Conservation (phyloP, 2,113 vertebrate genomes). For the Perognathus longimembris region DNA sequence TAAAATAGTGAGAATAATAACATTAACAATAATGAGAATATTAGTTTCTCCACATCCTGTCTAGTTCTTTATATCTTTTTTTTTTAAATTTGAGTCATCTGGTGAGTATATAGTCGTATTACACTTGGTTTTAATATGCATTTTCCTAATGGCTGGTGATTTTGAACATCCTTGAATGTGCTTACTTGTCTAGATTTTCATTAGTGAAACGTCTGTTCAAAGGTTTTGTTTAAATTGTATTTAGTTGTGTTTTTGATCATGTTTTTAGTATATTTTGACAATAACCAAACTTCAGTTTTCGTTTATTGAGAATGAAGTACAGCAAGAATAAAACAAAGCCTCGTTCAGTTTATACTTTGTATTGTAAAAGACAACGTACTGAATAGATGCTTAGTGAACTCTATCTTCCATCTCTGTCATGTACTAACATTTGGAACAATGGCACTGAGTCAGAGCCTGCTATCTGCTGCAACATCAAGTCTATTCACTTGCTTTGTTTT, state of each 20-base stretch:
- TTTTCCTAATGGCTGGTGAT: not conserved
- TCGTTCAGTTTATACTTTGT: not conserved
- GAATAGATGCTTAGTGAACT: not conserved
- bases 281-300: not conserved
- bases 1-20: not conserved
- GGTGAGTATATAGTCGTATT: not conserved
- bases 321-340: not conserved
- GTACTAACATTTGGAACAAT: slow-evolving; percentile 65
- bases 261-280: not conserved
- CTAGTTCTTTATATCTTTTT: not conserved
- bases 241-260: not conserved
- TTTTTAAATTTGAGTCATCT: not conserved
- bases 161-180: not conserved
- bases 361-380: not conserved
- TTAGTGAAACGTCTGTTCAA: not conserved
- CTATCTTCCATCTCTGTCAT: slow-evolving; percentile 31
- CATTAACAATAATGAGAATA: not conserved
- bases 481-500: slow-evolving; percentile 69
- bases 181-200: slow-evolving; percentile 23
- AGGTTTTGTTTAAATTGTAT: slow-evolving; percentile 34
- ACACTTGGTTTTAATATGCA: not conserved
- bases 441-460: slow-evolving; percentile 58
- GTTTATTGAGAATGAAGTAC: slow-evolving; percentile 6
- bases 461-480: slow-evolving; percentile 70
- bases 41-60: not conserved